These are phyloP conservation scores for Thryonomys swinderianus DNA, from an alignment of 2,113 vertebrate species.

Conservation along the genomic window DNA sequence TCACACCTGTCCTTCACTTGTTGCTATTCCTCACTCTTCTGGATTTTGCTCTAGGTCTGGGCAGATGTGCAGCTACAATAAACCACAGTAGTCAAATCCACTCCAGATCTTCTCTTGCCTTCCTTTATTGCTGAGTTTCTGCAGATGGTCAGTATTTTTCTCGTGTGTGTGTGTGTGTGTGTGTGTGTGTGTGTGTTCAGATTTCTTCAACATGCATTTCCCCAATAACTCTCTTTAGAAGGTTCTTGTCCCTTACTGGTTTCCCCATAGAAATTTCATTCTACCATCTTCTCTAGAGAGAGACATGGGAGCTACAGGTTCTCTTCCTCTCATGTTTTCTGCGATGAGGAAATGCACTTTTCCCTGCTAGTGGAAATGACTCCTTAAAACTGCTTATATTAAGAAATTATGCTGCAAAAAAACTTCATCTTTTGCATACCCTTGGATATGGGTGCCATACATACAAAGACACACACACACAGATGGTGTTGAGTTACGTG, in stretches of 20 bases:
- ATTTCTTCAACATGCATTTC: neutral
- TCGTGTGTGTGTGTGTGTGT: rapidly evolving
- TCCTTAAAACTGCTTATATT: neutral
- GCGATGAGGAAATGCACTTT: neutral
- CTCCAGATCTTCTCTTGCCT: no score
- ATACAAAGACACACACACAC: neutral
- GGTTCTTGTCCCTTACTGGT: neutral
- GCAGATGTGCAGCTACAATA: neutral
- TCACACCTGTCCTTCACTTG: neutral
- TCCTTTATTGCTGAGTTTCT: neutral
- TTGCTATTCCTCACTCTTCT: neutral
- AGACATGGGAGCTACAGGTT: neutral
- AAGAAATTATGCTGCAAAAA: neutral
- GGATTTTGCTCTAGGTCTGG: neutral
- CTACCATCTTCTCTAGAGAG: neutral
- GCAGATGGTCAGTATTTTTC: rapidly evolving
- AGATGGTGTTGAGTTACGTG: neutral
- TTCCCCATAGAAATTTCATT: neutral
- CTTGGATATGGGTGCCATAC: no score
- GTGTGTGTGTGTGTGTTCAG: neutral
- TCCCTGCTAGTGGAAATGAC: no score
- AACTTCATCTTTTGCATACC: neutral
- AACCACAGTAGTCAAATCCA: neutral
- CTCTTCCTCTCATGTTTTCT: neutral
- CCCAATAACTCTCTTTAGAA: neutral